Percentiles rank a stretch among this genome's conserved stretches.
Conservation (phyloP, 2,113 vertebrate species). For the Anhinga rufa region DNA sequence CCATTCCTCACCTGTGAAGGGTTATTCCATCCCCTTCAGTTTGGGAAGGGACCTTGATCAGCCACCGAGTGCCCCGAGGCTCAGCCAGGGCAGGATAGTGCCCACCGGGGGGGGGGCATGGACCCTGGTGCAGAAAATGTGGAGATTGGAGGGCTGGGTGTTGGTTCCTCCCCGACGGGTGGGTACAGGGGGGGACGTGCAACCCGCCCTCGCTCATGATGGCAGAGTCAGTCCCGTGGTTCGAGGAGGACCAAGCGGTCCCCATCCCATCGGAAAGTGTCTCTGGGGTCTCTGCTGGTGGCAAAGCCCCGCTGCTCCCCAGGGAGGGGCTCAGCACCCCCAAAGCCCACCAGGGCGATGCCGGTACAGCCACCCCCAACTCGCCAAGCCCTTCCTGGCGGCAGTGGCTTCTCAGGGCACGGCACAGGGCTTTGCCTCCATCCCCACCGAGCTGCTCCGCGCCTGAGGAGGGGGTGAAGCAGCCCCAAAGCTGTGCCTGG, state of each 20-base stretch:
- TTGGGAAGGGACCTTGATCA: neutral
- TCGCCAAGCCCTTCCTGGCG: accelerated
- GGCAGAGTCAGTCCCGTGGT: neutral
- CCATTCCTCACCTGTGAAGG: neutral
- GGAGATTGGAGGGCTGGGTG: neutral
- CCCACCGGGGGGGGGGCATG: accelerated
- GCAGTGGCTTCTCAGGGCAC: neutral
- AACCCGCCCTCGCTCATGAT: neutral
- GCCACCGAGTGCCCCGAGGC: neutral
- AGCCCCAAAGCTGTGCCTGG: slow-evolving; percentile 30
- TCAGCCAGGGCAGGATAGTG: neutral
- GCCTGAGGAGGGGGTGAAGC: slow-evolving; percentile 4
- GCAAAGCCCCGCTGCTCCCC: neutral
- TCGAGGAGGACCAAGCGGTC: accelerated
- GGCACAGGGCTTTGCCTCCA: neutral
- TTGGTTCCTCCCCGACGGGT: accelerated
- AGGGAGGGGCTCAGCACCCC: neutral
- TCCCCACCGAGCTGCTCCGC: neutral
- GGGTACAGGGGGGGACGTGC: accelerated
- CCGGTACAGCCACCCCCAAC: accelerated
- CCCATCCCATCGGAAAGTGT: neutral
- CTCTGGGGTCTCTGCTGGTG: neutral
- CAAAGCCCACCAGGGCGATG: accelerated
- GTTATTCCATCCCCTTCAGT: neutral
- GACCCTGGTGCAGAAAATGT: neutral